These are phyloP conservation scores for Gasteruption jaculator DNA, from an alignment of 2,888 invertebrate genomes.

Conservation along the genomic window DNA sequence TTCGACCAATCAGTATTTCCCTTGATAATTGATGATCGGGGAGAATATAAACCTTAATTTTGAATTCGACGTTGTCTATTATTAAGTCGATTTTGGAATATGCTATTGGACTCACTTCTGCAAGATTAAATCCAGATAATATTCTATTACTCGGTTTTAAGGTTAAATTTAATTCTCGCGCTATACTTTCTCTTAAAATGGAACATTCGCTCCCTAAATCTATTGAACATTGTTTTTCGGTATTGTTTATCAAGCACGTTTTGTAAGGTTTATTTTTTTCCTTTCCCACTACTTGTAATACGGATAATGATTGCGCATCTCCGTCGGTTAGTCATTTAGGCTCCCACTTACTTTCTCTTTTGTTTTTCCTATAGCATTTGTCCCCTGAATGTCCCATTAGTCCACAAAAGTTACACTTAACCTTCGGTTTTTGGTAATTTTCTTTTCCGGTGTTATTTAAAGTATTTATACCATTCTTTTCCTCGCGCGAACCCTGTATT, in stretches of 20 bases:
- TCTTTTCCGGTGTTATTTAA: neutral
- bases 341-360: conserved; percentile 1
- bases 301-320: neutral
- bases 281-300: conserved; percentile 4
- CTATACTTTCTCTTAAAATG: conserved; percentile 21
- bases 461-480: no score
- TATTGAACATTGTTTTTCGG: conserved; percentile 16
- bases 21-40: conserved; percentile 18
- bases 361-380: conserved; percentile 13
- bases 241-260: conserved; percentile 13
- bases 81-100: conserved; percentile 13
- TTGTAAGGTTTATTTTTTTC: conserved; percentile 18
- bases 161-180: conserved; percentile 14
- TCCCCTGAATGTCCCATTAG: conserved; percentile 2
- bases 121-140: conserved; percentile 20
- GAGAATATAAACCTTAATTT: conserved; percentile 20
- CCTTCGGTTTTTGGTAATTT: no score
- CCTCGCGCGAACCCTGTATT: no score
- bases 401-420: conserved; percentile 12
- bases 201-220: conserved; percentile 27
- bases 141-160: conserved; percentile 15
- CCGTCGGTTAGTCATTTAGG: conserved; percentile 8
- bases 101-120: conserved; percentile 18
- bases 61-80: conserved; percentile 19
- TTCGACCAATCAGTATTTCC: conserved; percentile 21